phyloP scores from a whole-genome alignment of 2,797 vertebrate genomes.

The Ptychobarbus kaznakovi region DNA sequence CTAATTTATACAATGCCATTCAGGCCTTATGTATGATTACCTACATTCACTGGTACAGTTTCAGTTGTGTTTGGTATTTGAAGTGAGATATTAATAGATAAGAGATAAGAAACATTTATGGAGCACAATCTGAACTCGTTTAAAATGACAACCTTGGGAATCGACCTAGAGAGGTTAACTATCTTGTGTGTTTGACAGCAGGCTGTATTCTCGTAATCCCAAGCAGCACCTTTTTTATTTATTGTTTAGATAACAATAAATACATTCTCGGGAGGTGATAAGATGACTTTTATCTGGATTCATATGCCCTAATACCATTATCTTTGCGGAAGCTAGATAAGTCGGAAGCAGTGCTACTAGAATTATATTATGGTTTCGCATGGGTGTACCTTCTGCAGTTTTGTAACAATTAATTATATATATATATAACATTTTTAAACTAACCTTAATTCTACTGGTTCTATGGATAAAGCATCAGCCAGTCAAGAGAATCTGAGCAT shows the following conservation, averaged over 20 bases:
- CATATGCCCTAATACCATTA: conserved; percentile 11
- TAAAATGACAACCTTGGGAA: conserved; percentile 5
- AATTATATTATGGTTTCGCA: background rate
- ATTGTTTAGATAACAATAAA: conserved; percentile 29
- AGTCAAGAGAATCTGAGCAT: background rate
- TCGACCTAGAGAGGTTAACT: conserved; percentile 10
- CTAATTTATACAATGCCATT: background rate
- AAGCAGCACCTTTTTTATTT: conserved; percentile 18
- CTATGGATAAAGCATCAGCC: background rate
- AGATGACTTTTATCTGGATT: conserved; percentile 28
- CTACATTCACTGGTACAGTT: background rate
- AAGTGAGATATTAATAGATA: background rate
- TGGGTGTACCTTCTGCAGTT: background rate
- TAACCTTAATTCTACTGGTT: conserved; percentile 11
- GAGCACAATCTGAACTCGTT: background rate
- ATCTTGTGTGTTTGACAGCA: conserved; percentile 25
- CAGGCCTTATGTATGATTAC: background rate
- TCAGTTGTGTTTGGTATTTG: background rate
- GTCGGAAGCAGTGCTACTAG: background rate
- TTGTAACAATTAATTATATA: conserved; percentile 24
- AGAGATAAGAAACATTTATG: background rate
- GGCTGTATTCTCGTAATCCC: conserved; percentile 16
- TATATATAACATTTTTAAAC: background rate
- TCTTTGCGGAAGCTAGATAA: conserved; percentile 10
- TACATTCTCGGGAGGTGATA: conserved; percentile 29